Evolutionary conservation across 2,888 invertebrate genomes (phyloP).

Genomic region (Adineta ricciae): DNA sequence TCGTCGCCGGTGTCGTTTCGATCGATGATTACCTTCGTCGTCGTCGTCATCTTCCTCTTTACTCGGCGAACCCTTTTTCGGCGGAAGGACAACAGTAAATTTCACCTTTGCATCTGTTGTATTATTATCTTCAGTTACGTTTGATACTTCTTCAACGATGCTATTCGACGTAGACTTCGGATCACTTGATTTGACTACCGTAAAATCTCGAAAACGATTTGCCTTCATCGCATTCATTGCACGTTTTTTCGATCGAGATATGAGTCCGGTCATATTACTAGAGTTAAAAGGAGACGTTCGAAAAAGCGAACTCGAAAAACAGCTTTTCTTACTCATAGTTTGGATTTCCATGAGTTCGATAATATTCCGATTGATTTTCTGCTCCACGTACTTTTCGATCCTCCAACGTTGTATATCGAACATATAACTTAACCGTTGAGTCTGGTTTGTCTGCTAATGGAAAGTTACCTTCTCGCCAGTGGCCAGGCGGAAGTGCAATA

Average conservation of each 20-base stretch:
- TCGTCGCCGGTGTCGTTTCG: neutral
- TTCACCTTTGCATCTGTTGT: neutral
- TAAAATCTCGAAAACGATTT: conserved; percentile 10
- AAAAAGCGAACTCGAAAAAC: neutral
- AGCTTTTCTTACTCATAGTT: conserved; percentile 1
- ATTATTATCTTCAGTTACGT: neutral
- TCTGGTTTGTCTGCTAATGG: neutral
- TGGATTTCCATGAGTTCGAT: conserved; percentile 29
- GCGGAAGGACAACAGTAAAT: conserved; percentile 15
- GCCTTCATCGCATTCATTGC: conserved; percentile 16
- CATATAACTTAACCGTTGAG: neutral
- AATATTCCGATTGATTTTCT: conserved; percentile 27
- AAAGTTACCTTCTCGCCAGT: conserved; percentile 1
- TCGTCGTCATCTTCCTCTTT: neutral
- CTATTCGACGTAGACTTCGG: no score
- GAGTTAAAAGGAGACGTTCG: neutral
- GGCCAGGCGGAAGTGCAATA: neutral
- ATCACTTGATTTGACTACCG: neutral
- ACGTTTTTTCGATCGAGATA: conserved; percentile 26
- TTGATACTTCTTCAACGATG: neutral
- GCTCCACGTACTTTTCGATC: conserved; percentile 29
- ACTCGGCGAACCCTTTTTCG: neutral
- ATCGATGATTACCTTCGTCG: neutral
- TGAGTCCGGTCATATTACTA: conserved; percentile 26
- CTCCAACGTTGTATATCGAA: neutral